phyloP scores from a whole-genome alignment of 2,113 vertebrate species.

The Entelurus aequoreus region DNA sequence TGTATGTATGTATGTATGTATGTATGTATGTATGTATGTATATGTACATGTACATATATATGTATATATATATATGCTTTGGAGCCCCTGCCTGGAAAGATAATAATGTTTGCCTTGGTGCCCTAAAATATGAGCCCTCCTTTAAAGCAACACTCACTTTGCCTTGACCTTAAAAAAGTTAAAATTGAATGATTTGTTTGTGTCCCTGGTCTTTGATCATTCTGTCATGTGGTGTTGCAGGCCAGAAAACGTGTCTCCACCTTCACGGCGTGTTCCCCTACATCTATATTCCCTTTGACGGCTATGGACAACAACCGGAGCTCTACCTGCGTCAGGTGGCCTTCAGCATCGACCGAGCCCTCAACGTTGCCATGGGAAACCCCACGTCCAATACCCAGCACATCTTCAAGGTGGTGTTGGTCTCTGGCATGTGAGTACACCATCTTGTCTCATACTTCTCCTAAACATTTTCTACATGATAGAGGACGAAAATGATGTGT shows the following conservation, averaged over 20 bases:
- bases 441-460: neutral
- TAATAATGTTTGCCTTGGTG: too few species aligned
- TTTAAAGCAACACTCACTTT: too few species aligned
- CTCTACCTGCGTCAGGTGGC: conserved; percentile 89
- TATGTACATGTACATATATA: too few species aligned
- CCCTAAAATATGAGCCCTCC: too few species aligned
- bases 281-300: conserved; percentile 91
- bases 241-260: conserved; percentile 97
- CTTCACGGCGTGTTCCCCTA: conserved; percentile 95
- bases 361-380: conserved; percentile 93
- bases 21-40: too few species aligned
- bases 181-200: too few species aligned
- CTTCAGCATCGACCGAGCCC: conserved; percentile 93
- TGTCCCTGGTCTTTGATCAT: neutral
- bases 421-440: conserved; percentile 91
- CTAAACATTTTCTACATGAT: neutral
- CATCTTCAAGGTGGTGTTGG: conserved; percentile 92
- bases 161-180: too few species aligned
- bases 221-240: conserved; percentile 60
- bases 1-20: too few species aligned
- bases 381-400: conserved; percentile 86
- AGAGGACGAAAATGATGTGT: neutral
- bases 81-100: too few species aligned
- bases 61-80: too few species aligned
- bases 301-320: conserved; percentile 79